Evolutionary conservation across 1,140 invertebrate genomes (phyloP), one percentile per base, ranked within the genome.

Genomic region (Whitmania pigra): DNA sequence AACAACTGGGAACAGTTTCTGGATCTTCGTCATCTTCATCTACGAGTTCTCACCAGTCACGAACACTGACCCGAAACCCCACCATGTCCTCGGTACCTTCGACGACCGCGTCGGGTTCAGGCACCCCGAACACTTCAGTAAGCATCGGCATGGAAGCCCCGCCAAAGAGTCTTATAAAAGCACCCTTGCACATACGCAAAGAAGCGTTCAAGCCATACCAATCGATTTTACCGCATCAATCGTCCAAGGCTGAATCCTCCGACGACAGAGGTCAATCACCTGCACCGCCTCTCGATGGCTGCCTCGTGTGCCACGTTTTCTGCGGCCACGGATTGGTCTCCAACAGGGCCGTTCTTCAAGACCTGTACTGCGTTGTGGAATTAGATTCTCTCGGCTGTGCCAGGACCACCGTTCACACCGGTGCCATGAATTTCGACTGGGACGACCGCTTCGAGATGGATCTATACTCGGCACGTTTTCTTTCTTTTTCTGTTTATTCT

Each of bases 361-460:
- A 97, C 83, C 84, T 99, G 31, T 99, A 99, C 79, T 97, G 94
- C 80, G 94, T 98, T 2, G 85, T 98, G 49, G 94, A 97, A 80
- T 92, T 93, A 77, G 95, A 99, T 82, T 87, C 93, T 75, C 89
- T 96, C 13, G 94, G 98, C 82, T 97, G 97, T 85, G 95, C 95
- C 3, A 83, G 95, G 31, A 98, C 96, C 6, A 94, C 97, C 72
- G 93, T 97, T 20, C 87, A 94, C 63, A 95, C 92, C 15, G 94
- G 94, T 27, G 94, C 97, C 80, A 86, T 96, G 18, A 92, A 94
- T 79, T 98, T 98, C 81, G 94, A 97, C 82, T 99, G 96, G 96
- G 93, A 97, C 78, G 96, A 99, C 83, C 93, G 92, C 29, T 99
- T 99, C 78, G 95, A 99, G 81, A 84, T 99, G 73, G 95, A 99